Base-by-base conservation (phyloP, 2,113 vertebrate species). In the Sterrhoptilus dennistouni region DNA sequence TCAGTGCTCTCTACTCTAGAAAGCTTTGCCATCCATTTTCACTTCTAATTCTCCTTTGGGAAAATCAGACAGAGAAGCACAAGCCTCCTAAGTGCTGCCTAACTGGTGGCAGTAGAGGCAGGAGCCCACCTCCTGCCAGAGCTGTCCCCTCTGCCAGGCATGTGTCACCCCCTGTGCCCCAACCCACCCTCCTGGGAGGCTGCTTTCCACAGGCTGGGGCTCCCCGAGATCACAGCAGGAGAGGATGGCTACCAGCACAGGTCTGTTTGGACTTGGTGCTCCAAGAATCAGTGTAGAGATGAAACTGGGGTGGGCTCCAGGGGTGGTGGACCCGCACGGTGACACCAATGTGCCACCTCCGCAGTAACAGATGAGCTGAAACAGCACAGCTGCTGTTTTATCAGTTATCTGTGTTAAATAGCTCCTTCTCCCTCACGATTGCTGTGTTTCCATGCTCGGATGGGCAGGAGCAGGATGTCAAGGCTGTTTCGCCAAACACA, bases 361-460 rank as follows among this genome's bases (percentile, higher is more conserved):
- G 0, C 25, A 38, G 72, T 11, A 65, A 42, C 0, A 0, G 0
- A 1, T 2, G 23, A 71, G 77, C 44, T 21, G 84, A 29, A 40
- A 85, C 16, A 82, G 65, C 83, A 64, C 93, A 95, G 96, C 80
- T 24, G 8, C 78, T 56, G 36, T 50, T 93, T 69, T 35, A 77
- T 75, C 60, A 14, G 35, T 53, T 64, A 5, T 87, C 38, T 66
- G 29, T 22, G 54, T 74, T 54, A 16, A 76, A 14, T 81, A 76
- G 65, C 66, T 44, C 75, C 74, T 60, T 68, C 44, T 44, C 23
- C 28, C 25, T 47, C 28, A 17, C 0, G 0, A 8, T 0, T 13
- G 29, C 54, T 31, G 68, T 8, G 1, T 50, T 84, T 82, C 89
- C 85, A 61, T 2, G 29, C 54, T 47, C 12, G 1, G 53, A 14